Evolutionary conservation across 2,113 vertebrate genomes (phyloP).

Genomic region (Erpornis zantholeuca): DNA sequence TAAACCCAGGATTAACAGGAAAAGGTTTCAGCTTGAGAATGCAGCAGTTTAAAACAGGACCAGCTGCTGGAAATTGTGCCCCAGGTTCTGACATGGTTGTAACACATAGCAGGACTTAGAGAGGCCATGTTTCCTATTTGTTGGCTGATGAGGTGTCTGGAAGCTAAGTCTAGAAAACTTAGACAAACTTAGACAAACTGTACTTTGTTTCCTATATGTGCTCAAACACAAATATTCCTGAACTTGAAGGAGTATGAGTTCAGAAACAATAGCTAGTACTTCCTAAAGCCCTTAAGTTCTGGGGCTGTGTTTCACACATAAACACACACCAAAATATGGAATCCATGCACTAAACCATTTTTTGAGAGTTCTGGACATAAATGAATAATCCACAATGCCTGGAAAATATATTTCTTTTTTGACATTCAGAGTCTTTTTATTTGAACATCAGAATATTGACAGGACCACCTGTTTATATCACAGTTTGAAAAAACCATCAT

Average conservation of each 20-base stretch:
- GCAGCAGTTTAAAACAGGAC: not conserved
- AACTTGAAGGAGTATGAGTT: not conserved
- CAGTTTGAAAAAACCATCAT: not conserved
- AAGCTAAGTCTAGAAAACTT: not conserved
- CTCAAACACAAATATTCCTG: not conserved
- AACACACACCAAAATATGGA: not conserved
- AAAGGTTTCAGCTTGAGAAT: not conserved
- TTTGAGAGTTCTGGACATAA: not conserved
- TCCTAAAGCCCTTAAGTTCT: not conserved
- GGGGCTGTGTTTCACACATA: not conserved
- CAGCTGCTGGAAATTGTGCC: not conserved
- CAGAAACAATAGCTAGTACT: not conserved
- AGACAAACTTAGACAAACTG: too few species aligned
- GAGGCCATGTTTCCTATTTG: not conserved
- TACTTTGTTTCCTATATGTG: accelerated
- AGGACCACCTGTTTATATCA: not conserved
- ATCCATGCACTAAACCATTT: not conserved
- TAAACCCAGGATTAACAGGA: not conserved
- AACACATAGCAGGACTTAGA: not conserved
- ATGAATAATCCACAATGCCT: not conserved
- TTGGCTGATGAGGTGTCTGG: not conserved
- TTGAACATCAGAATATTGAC: not conserved
- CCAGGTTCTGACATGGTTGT: not conserved
- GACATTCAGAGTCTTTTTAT: not conserved
- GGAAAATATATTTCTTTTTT: not conserved